Conservation (phyloP, 2,797 vertebrate genomes). For the Leontocebus nigricollis region DNA sequence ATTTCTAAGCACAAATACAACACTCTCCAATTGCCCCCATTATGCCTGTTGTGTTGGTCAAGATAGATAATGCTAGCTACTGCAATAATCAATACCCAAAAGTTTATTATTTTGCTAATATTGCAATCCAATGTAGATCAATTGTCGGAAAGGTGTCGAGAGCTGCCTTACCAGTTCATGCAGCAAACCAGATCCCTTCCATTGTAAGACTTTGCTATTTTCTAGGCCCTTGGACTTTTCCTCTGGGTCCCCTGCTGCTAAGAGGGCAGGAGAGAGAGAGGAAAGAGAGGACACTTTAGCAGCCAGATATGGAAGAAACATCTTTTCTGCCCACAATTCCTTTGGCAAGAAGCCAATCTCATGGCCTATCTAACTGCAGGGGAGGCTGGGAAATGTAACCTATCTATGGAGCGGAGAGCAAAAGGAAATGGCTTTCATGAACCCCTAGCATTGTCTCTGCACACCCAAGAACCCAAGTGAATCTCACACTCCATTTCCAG, state of each 20-base stretch:
- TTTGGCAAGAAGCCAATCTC: not conserved
- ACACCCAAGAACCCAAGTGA: not conserved
- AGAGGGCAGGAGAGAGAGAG: not conserved
- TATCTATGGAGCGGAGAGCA: not conserved
- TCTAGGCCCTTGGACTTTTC: not conserved
- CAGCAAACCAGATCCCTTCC: not conserved
- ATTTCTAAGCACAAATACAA: conserved; percentile 4
- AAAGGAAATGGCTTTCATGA: not conserved
- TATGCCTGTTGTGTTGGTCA: not conserved
- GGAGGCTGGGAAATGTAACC: not conserved
- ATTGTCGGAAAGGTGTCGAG: not conserved
- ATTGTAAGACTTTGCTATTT: not conserved
- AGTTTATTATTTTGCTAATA: not conserved
- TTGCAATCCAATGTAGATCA: not conserved
- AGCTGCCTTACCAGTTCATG: not conserved
- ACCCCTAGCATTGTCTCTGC: not conserved
- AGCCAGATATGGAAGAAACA: not conserved
- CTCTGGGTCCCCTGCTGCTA: not conserved
- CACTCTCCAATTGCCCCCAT: not conserved
- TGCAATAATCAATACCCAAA: not conserved
- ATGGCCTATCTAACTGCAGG: not conserved
- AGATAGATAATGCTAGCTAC: not conserved
- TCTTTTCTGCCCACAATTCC: not conserved
- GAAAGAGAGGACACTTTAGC: not conserved
- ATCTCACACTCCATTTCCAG: not conserved